Conservation (phyloP, 2,113 vertebrate genomes). For the Calidris pugnax region DNA sequence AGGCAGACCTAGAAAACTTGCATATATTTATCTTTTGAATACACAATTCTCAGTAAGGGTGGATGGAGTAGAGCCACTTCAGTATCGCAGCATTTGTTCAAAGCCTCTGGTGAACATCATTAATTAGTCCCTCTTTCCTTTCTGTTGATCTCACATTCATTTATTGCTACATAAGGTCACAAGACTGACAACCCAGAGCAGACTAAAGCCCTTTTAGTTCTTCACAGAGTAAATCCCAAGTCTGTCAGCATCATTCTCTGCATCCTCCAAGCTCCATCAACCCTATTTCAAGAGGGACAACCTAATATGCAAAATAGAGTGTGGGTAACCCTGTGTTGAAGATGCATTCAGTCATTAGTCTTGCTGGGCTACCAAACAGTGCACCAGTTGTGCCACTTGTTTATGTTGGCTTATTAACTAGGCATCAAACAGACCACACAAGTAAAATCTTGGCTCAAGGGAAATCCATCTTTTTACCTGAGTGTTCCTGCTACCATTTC, state of each 20-base stretch:
- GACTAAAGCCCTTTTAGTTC: background rate
- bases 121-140: background rate
- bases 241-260: background rate
- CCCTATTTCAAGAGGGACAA: background rate
- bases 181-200: background rate
- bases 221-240: background rate
- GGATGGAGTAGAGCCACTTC: background rate
- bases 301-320: background rate
- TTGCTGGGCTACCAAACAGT: background rate
- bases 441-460: background rate
- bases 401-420: background rate
- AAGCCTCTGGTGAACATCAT: background rate
- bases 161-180: background rate
- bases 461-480: background rate
- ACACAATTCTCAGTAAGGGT: background rate
- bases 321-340: background rate
- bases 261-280: background rate
- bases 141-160: background rate
- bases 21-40: constrained; percentile 32
- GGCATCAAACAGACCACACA: background rate
- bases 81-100: background rate
- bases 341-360: background rate
- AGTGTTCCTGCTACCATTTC: background rate
- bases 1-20: background rate
- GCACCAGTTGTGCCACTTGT: background rate